Evolutionary conservation across 2,888 invertebrate genomes (phyloP), one percentile per base, ranked within the genome.

Genomic region (Ischnus inquisitorius): DNA sequence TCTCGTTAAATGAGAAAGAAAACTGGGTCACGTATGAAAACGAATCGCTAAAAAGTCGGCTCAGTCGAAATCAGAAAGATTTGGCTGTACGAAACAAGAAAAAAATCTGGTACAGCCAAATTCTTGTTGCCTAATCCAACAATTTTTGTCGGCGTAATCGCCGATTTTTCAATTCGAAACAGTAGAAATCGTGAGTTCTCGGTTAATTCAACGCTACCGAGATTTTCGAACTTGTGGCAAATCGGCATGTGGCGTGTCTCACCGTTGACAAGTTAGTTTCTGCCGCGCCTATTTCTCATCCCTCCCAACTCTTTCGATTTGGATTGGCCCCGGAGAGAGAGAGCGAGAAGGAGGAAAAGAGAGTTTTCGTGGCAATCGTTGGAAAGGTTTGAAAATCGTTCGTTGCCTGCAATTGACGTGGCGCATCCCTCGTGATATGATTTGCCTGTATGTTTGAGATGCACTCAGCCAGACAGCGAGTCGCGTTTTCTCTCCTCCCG

Each of bases 351-450:
- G 6, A 34, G 34, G 6, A 8, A 34, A 8, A 34, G 34, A 34
- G 34, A 34, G 6, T 34, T 34, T 22, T 19, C 54, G 10, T 10
- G 22, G 54, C 19, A 54, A 19, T 22, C 19, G 10, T 16, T 22
- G 16, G 14, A 54, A 64, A 82, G 25, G 57, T 60, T 79, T 62
- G 83, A 84, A 86, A 87, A 87, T 85, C 84, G 83, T 71, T 72
- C 79, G 87, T 75, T 85, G 79, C 79, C 88, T 91, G 89, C 85
- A 86, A 87, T 88, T 90, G 89, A 90, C 89, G 84, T 83, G 84
- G 65, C 87, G 81, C 82, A 88, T 89, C 84, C 84, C 83, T 39
- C 84, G 79, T 86, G 86, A 89, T 82, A 86, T 87, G 87, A 88
- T 89, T 90, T 89, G 83, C 82, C 82, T 74, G 43, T 84, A 82